Evolutionary conservation across 2,113 vertebrate genomes (phyloP).

Genomic region (Eptatretus burgeri): DNA sequence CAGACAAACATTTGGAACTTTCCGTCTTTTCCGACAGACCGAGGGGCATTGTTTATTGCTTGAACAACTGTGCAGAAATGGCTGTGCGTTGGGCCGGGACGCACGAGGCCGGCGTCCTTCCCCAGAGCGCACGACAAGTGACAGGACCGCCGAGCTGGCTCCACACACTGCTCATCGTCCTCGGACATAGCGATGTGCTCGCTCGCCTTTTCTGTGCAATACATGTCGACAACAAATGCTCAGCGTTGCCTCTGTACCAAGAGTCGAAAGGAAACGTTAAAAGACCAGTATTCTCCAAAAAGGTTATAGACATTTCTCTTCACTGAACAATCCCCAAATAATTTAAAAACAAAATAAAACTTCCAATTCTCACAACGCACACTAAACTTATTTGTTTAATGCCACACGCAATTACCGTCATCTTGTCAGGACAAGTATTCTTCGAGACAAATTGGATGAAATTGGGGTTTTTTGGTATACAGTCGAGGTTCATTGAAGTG

Average conservation of each 20-base stretch:
- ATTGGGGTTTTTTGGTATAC: no score
- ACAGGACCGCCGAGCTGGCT: slow-evolving; percentile 7
- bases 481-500: no score
- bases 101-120: not conserved
- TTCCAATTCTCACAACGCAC: no score
- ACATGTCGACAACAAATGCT: not conserved
- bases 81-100: slow-evolving; percentile 22
- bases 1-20: slow-evolving; percentile 88
- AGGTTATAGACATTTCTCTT: no score
- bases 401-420: no score
- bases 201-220: slow-evolving; percentile 32
- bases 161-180: slow-evolving; percentile 23
- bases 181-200: slow-evolving; percentile 47
- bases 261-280: no score
- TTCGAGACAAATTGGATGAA: no score
- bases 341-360: no score
- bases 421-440: no score
- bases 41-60: slow-evolving; percentile 45
- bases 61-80: slow-evolving; percentile 58
- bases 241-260: not conserved
- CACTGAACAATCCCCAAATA: no score
- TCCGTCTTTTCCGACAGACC: slow-evolving; percentile 79
- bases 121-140: not conserved
- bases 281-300: no score
- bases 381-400: no score